phyloP scores from a whole-genome alignment of 2,797 vertebrate genomes.

The Urophycis tenuis region DNA sequence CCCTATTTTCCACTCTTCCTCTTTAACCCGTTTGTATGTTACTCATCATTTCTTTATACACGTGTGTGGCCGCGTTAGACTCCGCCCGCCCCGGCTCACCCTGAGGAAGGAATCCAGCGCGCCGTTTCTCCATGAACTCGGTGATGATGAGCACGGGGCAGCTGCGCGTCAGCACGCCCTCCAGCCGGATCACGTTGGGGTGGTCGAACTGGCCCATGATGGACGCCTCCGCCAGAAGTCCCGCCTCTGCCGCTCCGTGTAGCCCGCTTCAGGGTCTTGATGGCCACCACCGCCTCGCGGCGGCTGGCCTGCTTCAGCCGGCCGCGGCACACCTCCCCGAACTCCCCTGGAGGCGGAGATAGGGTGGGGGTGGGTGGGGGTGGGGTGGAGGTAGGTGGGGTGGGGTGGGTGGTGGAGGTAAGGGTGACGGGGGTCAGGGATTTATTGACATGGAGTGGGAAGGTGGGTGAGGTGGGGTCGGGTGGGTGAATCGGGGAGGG shows the following conservation, averaged over 20 bases:
- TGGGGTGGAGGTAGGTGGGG: constrained; percentile 5
- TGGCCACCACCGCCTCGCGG: constrained; percentile 91
- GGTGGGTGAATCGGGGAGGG: not conserved
- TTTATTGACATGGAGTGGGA: constrained; percentile 4
- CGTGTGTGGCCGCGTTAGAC: no score
- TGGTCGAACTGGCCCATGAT: constrained; percentile 99
- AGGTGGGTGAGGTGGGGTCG: constrained; percentile 46
- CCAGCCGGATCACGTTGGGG: constrained; percentile 96
- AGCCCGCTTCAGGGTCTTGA: constrained; percentile 97
- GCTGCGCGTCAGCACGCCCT: constrained; percentile 95
- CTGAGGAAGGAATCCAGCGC: constrained; percentile 95
- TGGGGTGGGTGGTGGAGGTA: constrained; percentile 36
- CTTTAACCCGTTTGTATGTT: no score
- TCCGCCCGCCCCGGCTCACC: constrained; percentile 55
- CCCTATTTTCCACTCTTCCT: no score
- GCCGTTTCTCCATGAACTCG: constrained; percentile 99
- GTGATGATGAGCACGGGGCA: constrained; percentile 98
- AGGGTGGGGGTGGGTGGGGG: constrained; percentile 19
- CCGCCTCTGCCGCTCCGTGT: constrained; percentile 91
- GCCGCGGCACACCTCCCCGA: constrained; percentile 93
- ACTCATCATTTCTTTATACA: no score
- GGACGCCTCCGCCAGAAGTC: constrained; percentile 95
- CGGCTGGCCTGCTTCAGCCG: constrained; percentile 91
- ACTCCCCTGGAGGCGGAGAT: constrained; percentile 78
- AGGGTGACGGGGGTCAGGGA: constrained; percentile 46